Percentiles rank a stretch among this genome's conserved stretches.
phyloP scores from a whole-genome alignment of 2,113 vertebrate genomes.

The Vanacampus margaritifer region DNA sequence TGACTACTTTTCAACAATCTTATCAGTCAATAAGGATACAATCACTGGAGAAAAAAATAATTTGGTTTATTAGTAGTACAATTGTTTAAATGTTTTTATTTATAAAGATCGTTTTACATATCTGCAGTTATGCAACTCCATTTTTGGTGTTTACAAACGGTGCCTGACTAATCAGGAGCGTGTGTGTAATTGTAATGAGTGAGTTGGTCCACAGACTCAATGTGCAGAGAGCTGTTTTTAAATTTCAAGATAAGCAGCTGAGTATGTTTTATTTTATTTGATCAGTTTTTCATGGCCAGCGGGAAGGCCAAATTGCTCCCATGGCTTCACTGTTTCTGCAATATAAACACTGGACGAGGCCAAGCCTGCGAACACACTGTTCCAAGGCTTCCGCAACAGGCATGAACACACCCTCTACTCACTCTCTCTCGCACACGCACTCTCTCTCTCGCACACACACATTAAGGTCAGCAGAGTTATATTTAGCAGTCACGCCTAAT shows the following conservation, averaged over 20 bases:
- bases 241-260: not conserved
- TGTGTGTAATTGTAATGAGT: not conserved
- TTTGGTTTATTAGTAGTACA: no score
- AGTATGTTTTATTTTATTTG: not conserved
- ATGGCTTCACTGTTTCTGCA: slow-evolving; percentile 68
- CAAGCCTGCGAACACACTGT: slow-evolving; percentile 53
- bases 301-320: slow-evolving; percentile 20
- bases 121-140: not conserved
- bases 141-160: not conserved
- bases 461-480: slow-evolving; percentile 66
- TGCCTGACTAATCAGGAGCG: not conserved
- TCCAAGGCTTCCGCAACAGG: slow-evolving; percentile 66
- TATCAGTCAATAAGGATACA: not conserved
- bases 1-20: no score
- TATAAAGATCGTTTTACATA: not conserved
- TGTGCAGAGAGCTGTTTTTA: not conserved
- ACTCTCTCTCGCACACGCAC: slow-evolving; percentile 43
- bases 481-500: slow-evolving; percentile 64
- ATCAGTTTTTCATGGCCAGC: not conserved
- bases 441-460: slow-evolving; percentile 36
- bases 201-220: not conserved
- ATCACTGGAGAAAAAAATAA: not conserved
- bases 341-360: slow-evolving; percentile 71
- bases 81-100: no score
- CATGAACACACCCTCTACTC: slow-evolving; percentile 55